These are phyloP conservation scores for Acrocephalus arundinaceus DNA, from an alignment of 2,113 vertebrate genomes.

Conservation along the genomic window DNA sequence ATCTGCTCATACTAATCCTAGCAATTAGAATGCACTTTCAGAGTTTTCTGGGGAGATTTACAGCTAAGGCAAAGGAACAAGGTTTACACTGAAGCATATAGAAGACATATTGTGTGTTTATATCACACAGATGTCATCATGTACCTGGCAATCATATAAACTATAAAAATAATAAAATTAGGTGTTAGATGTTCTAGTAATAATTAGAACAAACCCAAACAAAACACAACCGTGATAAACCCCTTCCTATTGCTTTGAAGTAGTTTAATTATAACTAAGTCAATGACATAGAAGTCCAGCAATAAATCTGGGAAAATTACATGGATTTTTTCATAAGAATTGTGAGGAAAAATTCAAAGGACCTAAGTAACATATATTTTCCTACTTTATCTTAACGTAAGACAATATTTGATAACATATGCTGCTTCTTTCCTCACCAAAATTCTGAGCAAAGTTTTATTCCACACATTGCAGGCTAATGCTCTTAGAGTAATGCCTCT, in stretches of 20 bases:
- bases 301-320: not conserved
- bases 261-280: not conserved
- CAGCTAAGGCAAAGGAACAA: not conserved
- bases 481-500: not conserved
- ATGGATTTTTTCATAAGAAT: not conserved
- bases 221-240: not conserved
- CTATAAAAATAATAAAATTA: not conserved
- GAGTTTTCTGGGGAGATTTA: not conserved
- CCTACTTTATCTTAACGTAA: not conserved
- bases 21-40: not conserved
- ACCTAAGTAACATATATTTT: not conserved
- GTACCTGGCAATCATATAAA: not conserved
- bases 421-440: not conserved
- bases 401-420: not conserved
- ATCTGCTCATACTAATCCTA: not conserved
- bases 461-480: not conserved
- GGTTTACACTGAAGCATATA: not conserved
- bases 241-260: not conserved
- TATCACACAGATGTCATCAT: not conserved
- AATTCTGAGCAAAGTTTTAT: not conserved
- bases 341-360: not conserved
- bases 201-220: not conserved
- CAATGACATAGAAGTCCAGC: not conserved
- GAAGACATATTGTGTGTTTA: not conserved
- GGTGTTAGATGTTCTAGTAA: not conserved